Evolutionary conservation across 2,888 invertebrate species (phyloP), one percentile per base, ranked within the genome.

Genomic region (Deroplatys truncata): DNA sequence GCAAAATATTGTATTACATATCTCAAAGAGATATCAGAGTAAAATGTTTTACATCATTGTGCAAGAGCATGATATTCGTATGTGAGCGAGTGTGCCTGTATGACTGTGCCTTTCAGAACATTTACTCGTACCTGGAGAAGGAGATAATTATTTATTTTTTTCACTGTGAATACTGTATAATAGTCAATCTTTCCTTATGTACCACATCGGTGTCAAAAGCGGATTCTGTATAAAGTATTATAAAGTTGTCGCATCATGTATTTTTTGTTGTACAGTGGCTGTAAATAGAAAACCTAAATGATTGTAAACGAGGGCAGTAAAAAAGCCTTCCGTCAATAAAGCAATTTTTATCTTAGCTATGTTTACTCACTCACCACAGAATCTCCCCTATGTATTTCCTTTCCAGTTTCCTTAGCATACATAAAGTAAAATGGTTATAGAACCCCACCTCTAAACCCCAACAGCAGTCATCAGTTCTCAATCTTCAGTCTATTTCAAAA

Each of bases 41-140:
- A 43, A 43, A 43, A 10, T 43, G 13, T 72, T 72, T 72, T 72
- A 72, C 56, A 72, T 72, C 56, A 72, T 25, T 25, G 56, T 72
- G 20, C 9, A 35, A 35, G 43, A 43, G 13, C 13, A 13, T 43
- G 43, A 43, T 10, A 8, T 16, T 3, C 8, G 85, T 31, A 9
- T n/a, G 25, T 20, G 31, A 35, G 35, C 35, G 29, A 85, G 31
- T 28, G n/a, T 84, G 84, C 28, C 28, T 49, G 85, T 85, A 20
- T 85, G 85, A 85, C 16, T 85, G 85, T 84, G 82, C 84, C 56
- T 43, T 56, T 56, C 28, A 56, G 84, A 56, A 56, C 56, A 88
- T 49, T 83, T 93, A 93, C 92, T 93, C 92, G 93, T 93, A 93
- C 93, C 93, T 93, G 93, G 92, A 92, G 72, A 93, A 93, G 93